Base-by-base conservation (phyloP, 2,113 vertebrate genomes). In the Engystomops pustulosus region DNA sequence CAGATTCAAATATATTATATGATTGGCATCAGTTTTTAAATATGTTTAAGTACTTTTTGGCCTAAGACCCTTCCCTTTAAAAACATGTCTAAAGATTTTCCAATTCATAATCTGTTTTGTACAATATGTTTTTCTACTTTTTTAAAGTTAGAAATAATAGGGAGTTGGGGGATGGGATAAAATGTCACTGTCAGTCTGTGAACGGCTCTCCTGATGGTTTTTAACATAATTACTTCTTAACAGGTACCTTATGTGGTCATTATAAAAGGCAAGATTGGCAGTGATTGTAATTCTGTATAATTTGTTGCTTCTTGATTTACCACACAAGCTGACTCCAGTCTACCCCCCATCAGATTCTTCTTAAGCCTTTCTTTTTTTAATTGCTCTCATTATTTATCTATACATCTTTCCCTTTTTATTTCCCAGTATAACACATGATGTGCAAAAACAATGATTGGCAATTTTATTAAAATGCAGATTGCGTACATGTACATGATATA, bases 171-270 rank as follows among this genome's bases (percentile, higher is more conserved):
- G n/a, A n/a, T n/a, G 69, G n/a, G 4, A 18, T 45, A 72, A 44
- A 71, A 27, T 17, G 41, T 30, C 6, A 15, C 25, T 6, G 15
- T 30, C 44, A 18, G 23, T 30, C 14, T 47, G 23, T 27, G 5
- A 49, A 18, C 23, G 30, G 6, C 14, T 47, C 70, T 47, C 12
- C 2, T 30, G 41, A 74, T 49, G 41, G 12, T 45, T 23, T 74
- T 47, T 12, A 18, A 49, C 15, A 67, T 67, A 67, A 67, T 67
- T 67, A 67, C 15, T 67, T 67, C 27, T 74, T 49, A 41, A 74
- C 68, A 44, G 68, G 68, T n/a, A 70, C 34, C 68, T 70, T 8
- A 70, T 70, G 36, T 44, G 68, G 36, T 14, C 11, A 44, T 44
- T 38, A 70, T 41, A 41, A 44, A 70, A 44, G 20, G 20, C 20